A percentile compares a stretch with the other conserved stretches of the same genome.
phyloP scores from a whole-genome alignment of 1,140 invertebrate species.

The Lethrus apterus region DNA sequence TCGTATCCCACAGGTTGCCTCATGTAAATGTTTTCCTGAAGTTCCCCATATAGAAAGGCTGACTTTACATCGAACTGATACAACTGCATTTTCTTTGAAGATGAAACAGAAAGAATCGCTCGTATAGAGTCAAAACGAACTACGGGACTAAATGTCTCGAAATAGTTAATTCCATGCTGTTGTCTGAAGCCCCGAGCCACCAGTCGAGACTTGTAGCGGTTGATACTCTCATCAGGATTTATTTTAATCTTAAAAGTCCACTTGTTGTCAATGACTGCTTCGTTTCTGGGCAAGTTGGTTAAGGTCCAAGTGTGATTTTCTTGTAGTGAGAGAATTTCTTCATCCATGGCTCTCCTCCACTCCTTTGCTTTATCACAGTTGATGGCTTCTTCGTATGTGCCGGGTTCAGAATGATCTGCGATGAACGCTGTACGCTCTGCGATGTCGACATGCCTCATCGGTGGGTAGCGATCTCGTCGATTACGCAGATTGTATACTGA shows the following conservation, averaged over 20 bases:
- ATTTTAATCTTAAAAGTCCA: too few relatives aligned
- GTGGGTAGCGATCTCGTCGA: constrained; percentile 12
- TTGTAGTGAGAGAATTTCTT: constrained; percentile 31
- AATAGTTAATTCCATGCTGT: too few relatives aligned
- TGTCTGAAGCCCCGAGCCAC: too few relatives aligned
- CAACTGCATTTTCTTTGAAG: too few relatives aligned
- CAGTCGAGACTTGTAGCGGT: too few relatives aligned
- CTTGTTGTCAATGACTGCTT: too few relatives aligned
- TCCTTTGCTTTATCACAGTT: not conserved
- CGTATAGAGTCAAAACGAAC: too few relatives aligned
- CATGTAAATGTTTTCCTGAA: constrained; percentile 40
- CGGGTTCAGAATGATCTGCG: constrained; percentile 9
- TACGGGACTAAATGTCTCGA: too few relatives aligned
- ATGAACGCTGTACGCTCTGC: not conserved
- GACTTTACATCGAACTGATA: constrained; percentile 43
- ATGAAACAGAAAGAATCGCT: too few relatives aligned
- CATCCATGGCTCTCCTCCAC: constrained; percentile 29
- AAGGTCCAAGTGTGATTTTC: constrained; percentile 33
- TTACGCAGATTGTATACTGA: not conserved
- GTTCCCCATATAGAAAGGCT: constrained; percentile 40
- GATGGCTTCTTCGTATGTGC: constrained; percentile 18
- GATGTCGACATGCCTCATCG: constrained; percentile 3
- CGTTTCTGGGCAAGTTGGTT: too few relatives aligned
- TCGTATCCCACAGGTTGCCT: constrained; percentile 29
- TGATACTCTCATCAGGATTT: constrained; percentile 27